Evolutionary conservation across 2,888 invertebrate genomes (phyloP), one percentile per base, ranked within the genome.

Genomic region (Gymnoscelis rufifasciata): DNA sequence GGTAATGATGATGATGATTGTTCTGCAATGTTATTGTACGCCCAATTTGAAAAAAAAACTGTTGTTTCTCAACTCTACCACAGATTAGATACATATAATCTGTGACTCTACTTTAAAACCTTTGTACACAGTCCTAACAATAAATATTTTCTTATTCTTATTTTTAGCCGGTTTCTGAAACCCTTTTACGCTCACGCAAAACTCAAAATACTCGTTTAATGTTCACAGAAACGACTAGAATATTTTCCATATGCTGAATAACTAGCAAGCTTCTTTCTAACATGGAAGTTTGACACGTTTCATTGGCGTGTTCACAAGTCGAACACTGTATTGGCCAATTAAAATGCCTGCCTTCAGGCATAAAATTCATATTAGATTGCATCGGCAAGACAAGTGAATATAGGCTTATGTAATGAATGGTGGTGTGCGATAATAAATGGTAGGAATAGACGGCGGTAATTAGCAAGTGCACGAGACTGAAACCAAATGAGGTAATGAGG

Each of bases 321-420:
- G 43, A 35, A 40, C 26, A 47, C 47, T 44, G 37, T 40, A 41
- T 15, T 44, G 13, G 45, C 38, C 46, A 44, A 47, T 50, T 52
- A 57, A 57, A 52, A 56, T 37, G 36, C 26, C 30, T 24, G 51
- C 56, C 47, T 29, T 24, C 33, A 38, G 52, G 52, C 43, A 48
- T 52, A 43, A 47, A 48, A 54, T 48, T 50, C 43, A 52, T 50
- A 51, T 46, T 43, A 55, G 57, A 57, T 58, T 38, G 40, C 43
- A 52, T 56, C 54, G 23, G 46, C 26, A 38, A 47, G 54, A 49
- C 54, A 52, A 49, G 54, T 51, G 51, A 51, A 49, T 51, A 40
- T 47, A 43, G 30, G 12, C 33, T 51, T 47, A 47, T 47, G 43
- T 37, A 47, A 47, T 38, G 12, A 33, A 38, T 35, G 45, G 33